Evolutionary conservation across 2,888 invertebrate species (phyloP).

Genomic region (Eupithecia subfuscata): DNA sequence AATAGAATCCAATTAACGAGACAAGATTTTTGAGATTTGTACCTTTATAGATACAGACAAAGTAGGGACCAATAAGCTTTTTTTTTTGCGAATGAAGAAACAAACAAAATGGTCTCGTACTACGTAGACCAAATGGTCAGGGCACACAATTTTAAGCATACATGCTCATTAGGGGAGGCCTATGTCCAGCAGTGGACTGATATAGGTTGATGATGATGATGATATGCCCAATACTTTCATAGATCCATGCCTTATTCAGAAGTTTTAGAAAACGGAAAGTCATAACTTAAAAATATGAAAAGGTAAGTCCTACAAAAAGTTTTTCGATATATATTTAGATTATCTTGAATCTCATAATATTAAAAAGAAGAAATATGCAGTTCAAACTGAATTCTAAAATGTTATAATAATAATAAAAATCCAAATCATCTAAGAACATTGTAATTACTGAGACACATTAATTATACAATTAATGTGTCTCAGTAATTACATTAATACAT

Average conservation of each 20-base stretch:
- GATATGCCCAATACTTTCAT: constrained; percentile 50
- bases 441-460: too few species aligned
- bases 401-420: too few species aligned
- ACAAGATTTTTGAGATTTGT: constrained; percentile 26
- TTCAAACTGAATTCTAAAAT: too few species aligned
- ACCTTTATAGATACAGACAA: not conserved
- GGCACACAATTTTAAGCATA: constrained; percentile 61
- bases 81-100: not conserved
- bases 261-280: constrained; percentile 45
- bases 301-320: not conserved
- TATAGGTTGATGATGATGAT: too few species aligned
- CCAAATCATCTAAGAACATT: not conserved
- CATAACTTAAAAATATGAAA: constrained; percentile 14
- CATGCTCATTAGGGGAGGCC: constrained; percentile 17
- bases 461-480: too few species aligned
- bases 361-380: too few species aligned
- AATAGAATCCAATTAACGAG: constrained; percentile 37
- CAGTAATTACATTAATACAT: too few species aligned
- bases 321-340: not conserved
- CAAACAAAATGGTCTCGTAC: not conserved
- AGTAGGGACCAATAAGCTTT: not conserved
- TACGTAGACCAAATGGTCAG: constrained; percentile 51
- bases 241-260: constrained; percentile 66
- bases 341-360: too few species aligned
- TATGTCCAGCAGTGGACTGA: too few species aligned